A percentile compares a stretch with the other conserved stretches of the same genome.
Evolutionary conservation across 1,140 invertebrate species (phyloP).

Genomic region (Temnothorax nylanderi): DNA sequence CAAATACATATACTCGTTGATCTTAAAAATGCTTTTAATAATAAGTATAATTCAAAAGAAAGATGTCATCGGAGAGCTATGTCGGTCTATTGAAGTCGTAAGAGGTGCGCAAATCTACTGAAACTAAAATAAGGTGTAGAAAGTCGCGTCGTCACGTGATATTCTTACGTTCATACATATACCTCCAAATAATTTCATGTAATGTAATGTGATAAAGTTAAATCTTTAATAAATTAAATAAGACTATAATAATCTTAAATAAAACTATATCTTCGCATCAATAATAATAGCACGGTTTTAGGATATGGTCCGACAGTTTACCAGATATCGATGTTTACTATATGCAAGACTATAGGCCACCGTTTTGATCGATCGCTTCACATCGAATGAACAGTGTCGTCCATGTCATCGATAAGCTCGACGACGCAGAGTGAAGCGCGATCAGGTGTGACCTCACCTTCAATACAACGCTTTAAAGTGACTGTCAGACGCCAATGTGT

Average conservation of each 20-base stretch:
- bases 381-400: slow-evolving; percentile 36
- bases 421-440: slow-evolving; percentile 25
- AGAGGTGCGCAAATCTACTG: background rate
- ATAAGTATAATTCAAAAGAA: too few relatives aligned
- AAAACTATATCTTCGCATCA: background rate
- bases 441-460: slow-evolving; percentile 64
- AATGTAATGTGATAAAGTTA: background rate
- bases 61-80: background rate
- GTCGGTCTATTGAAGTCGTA: background rate
- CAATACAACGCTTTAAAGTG: slow-evolving; percentile 45
- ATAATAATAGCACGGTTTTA: background rate
- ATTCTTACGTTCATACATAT: background rate
- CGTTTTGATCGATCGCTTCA: slow-evolving; percentile 35
- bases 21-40: background rate
- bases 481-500: slow-evolving; percentile 46
- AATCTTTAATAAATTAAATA: background rate
- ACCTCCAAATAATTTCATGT: background rate
- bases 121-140: background rate
- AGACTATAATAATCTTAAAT: background rate
- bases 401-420: slow-evolving; percentile 48
- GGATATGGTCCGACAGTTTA: background rate
- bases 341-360: background rate
- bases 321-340: background rate
- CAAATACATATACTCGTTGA: background rate
- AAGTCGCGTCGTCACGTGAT: slow-evolving; percentile 12